Base-by-base conservation (phyloP, 2,797 vertebrate genomes). In the Molossus alvarezi region DNA sequence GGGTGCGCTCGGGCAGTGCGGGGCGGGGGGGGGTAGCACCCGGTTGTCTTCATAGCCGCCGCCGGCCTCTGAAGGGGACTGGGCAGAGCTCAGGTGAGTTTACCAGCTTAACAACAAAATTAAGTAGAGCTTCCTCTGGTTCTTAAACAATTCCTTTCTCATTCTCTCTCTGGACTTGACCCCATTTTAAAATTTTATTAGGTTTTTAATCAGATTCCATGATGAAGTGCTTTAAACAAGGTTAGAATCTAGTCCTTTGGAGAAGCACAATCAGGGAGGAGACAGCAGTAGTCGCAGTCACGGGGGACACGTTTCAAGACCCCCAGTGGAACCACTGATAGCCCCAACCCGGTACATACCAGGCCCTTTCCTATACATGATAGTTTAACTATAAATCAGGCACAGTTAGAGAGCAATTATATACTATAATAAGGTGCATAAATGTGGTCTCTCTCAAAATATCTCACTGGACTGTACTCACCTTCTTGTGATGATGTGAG, bases 141-240 rank as follows among this genome's bases (percentile, higher is more conserved):
- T 82, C 90, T 75, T 67, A 73, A 80, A 77, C 20, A 8, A 58
- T 58, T 69, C 58, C 73, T 48, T 29, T 27, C 69, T 62, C 67
- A 3, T 60, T 65, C 71, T 95, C 96, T 93, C 96, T 84, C 92
- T 57, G 79, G 94, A 75, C 67, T 25, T 91, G 96, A 85, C 91
- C 95, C 80, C 73, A 37, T 96, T 97, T 96, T 73, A 64, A 73
- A 60, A 73, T 81, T 90, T 90, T 88, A 96, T 58, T 91, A 92
- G 73, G 41, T 90, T 96, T 94, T 91, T 85, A 97, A 94, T 95
- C 95, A 93, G 75, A 53, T 93, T 92, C 62, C 12, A 10, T 71
- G 58, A 87, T 3, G 72, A 81, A 75, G 58, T 21, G 33, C 41
- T 95, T 92, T 91, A 65, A 85, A 91, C 80, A 79, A 87, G 86